A percentile compares a stretch with the other conserved stretches of the same genome.
Conservation (phyloP, 2,888 invertebrate genomes). For the Hypselothyrea guttata region DNA sequence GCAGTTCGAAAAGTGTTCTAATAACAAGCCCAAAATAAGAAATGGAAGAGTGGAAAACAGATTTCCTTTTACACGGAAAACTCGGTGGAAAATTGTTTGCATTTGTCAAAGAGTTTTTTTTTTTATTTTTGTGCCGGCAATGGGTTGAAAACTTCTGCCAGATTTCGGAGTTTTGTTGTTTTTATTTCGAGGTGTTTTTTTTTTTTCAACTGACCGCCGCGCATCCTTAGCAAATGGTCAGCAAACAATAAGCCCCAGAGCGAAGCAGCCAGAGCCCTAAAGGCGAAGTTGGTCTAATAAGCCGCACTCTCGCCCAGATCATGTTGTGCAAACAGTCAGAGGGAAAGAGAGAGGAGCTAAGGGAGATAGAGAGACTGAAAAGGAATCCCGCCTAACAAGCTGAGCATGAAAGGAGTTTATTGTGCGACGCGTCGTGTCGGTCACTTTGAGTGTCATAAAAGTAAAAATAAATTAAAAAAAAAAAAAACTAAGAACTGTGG, state of each 20-base stretch:
- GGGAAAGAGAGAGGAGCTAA: conserved; percentile 11
- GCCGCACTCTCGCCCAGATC: conserved; percentile 69
- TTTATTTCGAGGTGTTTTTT: conserved; percentile 8
- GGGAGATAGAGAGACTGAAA: conserved; percentile 29
- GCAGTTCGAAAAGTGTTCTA: conserved; percentile 70
- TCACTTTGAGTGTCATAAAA: conserved; percentile 77
- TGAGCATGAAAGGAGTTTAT: conserved; percentile 75
- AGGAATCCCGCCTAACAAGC: conserved; percentile 71
- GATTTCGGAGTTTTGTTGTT: conserved; percentile 10
- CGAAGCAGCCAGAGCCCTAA: background rate
- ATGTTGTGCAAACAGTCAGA: conserved; percentile 70
- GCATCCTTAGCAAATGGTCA: conserved; percentile 66
- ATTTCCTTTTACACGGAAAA: conserved; percentile 60
- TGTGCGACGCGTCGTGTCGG: conserved; percentile 70
- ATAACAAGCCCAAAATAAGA: conserved; percentile 64
- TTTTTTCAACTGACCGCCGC: conserved; percentile 64
- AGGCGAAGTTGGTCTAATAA: conserved; percentile 71
- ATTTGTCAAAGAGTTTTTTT: conserved; percentile 76
- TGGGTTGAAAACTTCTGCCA: conserved; percentile 34
- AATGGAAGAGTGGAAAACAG: background rate
- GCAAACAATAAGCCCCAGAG: conserved; percentile 57
- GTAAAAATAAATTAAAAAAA: conserved; percentile 12
- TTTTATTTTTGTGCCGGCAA: conserved; percentile 45
- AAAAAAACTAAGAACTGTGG: conserved; percentile 7
- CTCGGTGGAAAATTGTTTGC: conserved; percentile 67